These are phyloP conservation scores for Acrossocheilus wenchowensis DNA, from an alignment of 2,797 vertebrate species.

Conservation along the genomic window DNA sequence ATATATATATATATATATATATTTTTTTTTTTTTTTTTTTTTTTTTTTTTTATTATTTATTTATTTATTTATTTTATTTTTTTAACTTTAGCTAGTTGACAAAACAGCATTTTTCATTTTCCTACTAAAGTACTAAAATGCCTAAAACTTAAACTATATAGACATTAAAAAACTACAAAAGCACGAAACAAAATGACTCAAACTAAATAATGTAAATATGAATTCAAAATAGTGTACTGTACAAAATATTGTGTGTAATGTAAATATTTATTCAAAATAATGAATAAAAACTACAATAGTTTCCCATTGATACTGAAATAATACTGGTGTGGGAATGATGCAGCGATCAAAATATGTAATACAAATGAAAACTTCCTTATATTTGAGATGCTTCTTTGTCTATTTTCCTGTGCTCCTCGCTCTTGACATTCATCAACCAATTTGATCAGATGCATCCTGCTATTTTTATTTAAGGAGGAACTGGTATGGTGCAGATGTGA, in stretches of 20 bases:
- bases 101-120: too few relatives aligned
- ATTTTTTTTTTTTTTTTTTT: too few relatives aligned
- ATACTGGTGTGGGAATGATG: not conserved
- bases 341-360: not conserved
- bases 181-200: not conserved
- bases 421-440: not conserved
- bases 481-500: not conserved
- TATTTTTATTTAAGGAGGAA: not conserved
- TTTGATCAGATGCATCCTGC: not conserved
- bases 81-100: not conserved
- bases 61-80: too few relatives aligned
- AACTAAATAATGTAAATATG: not conserved
- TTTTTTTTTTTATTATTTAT: too few relatives aligned
- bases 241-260: too few relatives aligned
- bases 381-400: not conserved
- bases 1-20: too few relatives aligned
- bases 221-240: not conserved
- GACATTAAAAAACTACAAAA: not conserved
- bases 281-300: not conserved
- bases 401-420: not conserved
- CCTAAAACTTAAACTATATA: not conserved
- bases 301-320: not conserved
- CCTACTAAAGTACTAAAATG: not conserved
- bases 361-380: too few relatives aligned
- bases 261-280: not conserved